Conservation (phyloP, 2,888 invertebrate genomes). For the Epinotia ramella region DNA sequence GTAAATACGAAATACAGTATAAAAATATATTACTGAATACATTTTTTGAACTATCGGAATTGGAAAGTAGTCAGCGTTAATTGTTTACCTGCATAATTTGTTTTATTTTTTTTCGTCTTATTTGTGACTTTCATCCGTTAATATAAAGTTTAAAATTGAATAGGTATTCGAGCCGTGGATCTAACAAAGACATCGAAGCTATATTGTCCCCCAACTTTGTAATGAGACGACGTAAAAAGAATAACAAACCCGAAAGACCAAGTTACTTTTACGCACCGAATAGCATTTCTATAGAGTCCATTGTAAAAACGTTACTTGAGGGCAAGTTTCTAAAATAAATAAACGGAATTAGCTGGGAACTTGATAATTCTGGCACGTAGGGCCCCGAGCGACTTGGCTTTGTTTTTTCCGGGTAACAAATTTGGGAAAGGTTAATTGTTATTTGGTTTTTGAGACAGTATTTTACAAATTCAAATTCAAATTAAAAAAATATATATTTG, state of each 20-base stretch:
- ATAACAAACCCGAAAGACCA: neutral
- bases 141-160: neutral
- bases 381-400: conserved; percentile 16
- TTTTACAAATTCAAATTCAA: too few relatives aligned
- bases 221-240: neutral
- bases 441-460: neutral
- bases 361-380: conserved; percentile 32
- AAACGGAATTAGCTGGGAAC: conserved; percentile 20
- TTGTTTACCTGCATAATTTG: neutral
- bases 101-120: neutral
- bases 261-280: neutral
- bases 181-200: neutral
- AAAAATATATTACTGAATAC: neutral
- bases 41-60: neutral
- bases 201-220: neutral
- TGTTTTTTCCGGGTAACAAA: conserved; percentile 17
- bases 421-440: conserved; percentile 15
- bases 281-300: conserved; percentile 2
- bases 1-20: too few relatives aligned
- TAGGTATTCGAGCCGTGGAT: neutral
- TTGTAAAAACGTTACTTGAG: conserved; percentile 7
- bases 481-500: too few relatives aligned
- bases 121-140: neutral
- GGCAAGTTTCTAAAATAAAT: conserved; percentile 34
- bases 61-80: neutral